Evolutionary conservation across 1,140 invertebrate species (phyloP).

Genomic region (Stegodyphus mimosarum): DNA sequence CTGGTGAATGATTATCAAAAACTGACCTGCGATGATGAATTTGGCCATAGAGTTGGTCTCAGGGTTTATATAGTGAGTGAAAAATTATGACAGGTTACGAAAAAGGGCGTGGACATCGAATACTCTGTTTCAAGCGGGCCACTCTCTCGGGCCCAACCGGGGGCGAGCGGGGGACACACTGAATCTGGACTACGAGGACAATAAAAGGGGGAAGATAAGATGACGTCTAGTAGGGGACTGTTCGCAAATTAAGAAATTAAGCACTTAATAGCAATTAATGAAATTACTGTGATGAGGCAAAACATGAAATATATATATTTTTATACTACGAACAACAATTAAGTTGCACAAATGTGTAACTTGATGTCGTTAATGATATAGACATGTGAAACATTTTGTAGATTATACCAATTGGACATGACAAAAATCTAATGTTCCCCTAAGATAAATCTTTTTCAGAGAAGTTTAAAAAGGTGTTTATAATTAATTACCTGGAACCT

Average conservation of each 20-base stretch:
- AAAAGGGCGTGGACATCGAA: conserved; percentile 46
- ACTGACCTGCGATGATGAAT: background rate
- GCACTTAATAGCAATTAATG: background rate
- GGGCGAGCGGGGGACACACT: conserved; percentile 31
- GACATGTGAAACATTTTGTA: no score
- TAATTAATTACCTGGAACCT: no score
- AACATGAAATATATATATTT: no score
- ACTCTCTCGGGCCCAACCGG: background rate
- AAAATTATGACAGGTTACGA: conserved; percentile 34
- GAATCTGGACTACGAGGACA: conserved; percentile 45
- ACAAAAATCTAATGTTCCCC: no score
- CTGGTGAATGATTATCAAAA: no score
- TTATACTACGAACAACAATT: no score
- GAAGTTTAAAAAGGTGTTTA: no score
- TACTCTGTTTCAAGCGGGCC: conserved; percentile 18
- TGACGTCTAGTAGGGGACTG: conserved; percentile 7
- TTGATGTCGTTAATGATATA: no score
- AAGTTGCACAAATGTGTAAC: no score
- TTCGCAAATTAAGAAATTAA: conserved; percentile 25
- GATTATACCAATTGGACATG: no score
- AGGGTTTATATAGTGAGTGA: conserved; percentile 32
- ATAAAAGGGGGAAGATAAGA: conserved; percentile 18
- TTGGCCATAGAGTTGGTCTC: background rate
- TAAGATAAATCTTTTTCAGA: no score
- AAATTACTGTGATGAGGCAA: background rate